These are phyloP conservation scores for Sylvia atricapilla DNA, from an alignment of 2,113 vertebrate species.

Conservation along the genomic window DNA sequence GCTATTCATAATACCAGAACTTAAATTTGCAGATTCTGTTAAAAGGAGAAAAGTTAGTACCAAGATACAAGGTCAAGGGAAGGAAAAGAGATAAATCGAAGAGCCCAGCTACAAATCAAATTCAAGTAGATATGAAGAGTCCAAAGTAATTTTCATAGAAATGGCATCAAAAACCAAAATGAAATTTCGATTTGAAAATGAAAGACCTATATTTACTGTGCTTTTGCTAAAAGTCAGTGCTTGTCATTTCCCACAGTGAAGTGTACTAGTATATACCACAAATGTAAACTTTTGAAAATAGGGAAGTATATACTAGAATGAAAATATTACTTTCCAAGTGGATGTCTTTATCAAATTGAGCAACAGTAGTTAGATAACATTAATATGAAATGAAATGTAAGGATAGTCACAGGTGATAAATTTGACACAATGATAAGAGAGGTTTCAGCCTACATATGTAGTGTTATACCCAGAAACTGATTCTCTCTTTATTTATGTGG, in stretches of 20 bases:
- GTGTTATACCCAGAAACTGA: background rate
- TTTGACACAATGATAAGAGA: background rate
- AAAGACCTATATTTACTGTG: background rate
- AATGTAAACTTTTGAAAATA: background rate
- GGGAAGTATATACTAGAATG: background rate
- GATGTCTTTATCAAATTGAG: background rate
- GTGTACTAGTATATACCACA: background rate
- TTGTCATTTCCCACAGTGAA: background rate
- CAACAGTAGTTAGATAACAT: background rate
- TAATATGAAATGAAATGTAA: background rate
- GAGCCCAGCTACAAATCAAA: background rate
- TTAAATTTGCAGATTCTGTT: background rate
- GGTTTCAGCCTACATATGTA: background rate
- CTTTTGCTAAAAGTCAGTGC: background rate
- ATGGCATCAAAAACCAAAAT: background rate
- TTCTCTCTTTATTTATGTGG: background rate
- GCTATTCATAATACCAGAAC: background rate
- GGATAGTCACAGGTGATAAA: background rate
- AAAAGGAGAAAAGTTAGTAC: background rate
- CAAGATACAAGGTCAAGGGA: background rate
- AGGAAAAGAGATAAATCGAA: background rate
- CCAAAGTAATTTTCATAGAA: background rate
- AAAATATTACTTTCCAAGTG: background rate
- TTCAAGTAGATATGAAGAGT: background rate
- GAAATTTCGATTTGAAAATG: background rate